Base-by-base conservation (phyloP, 1,140 invertebrate species). In the Drosophila chauvacae region DNA sequence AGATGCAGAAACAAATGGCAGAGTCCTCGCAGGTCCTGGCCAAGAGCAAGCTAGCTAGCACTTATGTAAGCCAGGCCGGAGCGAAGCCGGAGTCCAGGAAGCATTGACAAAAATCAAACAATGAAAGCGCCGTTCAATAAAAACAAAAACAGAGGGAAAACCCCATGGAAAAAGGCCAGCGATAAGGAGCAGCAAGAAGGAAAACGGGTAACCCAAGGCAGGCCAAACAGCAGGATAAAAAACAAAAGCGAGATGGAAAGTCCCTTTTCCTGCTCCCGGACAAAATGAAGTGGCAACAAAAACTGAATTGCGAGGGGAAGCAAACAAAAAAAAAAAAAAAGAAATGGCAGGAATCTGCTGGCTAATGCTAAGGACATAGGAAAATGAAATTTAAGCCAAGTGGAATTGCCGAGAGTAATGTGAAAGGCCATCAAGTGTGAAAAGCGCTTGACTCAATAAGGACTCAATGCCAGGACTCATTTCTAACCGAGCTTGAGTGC, bases 21-120 rank as follows among this genome's bases (percentile, higher is more conserved):
- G 62, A 62, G 53, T 62, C 44, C 47, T 57, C 44, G 26, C n/a
- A 28, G 26, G 16, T 2, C 7, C 42, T n/a, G 35, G 28, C n/a
- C 33, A 18, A 28, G 45, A 59, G 20, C 45, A 13, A 16, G 41
- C 45, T 14, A 28, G 77, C 80, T 64, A 58, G 77, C 84, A 77
- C 83, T 87, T 87, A 88, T 87, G 80, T 87, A 88, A 87, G 84
- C 64, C 79, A 77, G 68, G 57, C 44, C 57, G 20, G 33, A 55
- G 28, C 33, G 57, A 26, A 62, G 47, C 56, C 53, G 33, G 33
- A 13, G 33, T 35, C 11, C 37, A 60, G 65, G 64, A 73, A 86
- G 77, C 80, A 73, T 88, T 87, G 83, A 87, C 84, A 88, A 87
- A 88, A 87, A 87, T 87, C 83, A 88, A 88, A 87, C 83, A 87